phyloP scores from a whole-genome alignment of 2,113 vertebrate species.

The Leptobrachium leishanense region DNA sequence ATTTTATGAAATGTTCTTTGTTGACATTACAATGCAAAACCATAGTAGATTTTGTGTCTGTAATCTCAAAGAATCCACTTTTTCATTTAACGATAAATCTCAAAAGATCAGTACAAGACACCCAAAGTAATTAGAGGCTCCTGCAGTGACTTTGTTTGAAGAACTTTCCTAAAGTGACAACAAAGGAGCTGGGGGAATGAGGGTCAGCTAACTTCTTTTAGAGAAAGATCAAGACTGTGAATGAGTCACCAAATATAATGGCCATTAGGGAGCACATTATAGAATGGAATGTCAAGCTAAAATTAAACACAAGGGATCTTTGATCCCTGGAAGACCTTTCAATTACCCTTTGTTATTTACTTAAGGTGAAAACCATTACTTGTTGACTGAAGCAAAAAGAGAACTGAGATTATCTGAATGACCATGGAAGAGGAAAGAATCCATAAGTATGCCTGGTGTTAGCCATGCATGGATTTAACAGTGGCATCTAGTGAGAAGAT shows the following conservation, averaged over 20 bases:
- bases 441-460: too few relatives aligned
- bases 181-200: conserved; percentile 56
- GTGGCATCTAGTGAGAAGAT: too few relatives aligned
- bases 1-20: not conserved
- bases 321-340: conserved; percentile 33
- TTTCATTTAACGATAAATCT: conserved; percentile 59
- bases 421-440: conserved; percentile 28
- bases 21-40: too few relatives aligned
- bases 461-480: too few relatives aligned
- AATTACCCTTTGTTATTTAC: conserved; percentile 13
- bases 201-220: conserved; percentile 62
- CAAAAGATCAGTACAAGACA: conserved; percentile 61
- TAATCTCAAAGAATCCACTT: conserved; percentile 58
- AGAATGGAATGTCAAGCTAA: conserved; percentile 23
- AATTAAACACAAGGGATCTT: conserved; percentile 32
- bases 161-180: conserved; percentile 54
- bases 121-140: conserved; percentile 59
- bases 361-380: not conserved
- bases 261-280: conserved; percentile 47
- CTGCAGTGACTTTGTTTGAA: conserved; percentile 50
- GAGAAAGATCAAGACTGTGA: conserved; percentile 48
- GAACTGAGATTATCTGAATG: conserved; percentile 7
- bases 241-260: conserved; percentile 51
- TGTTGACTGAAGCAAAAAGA: conserved; percentile 12
- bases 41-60: conserved; percentile 4